phyloP scores from a whole-genome alignment of 2,888 invertebrate species.

The Arge pagana region DNA sequence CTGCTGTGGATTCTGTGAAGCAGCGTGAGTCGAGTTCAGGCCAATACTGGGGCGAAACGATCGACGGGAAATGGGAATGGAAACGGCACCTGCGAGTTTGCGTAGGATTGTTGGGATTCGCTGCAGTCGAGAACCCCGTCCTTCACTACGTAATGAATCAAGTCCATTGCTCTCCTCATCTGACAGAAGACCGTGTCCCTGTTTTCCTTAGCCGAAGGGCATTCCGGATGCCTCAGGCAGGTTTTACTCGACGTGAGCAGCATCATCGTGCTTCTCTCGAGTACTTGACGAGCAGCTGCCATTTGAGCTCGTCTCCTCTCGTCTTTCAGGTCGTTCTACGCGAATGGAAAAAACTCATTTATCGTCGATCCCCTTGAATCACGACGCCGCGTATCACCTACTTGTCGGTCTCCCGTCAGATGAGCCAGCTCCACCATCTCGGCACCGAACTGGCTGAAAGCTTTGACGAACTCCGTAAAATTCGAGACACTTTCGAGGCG shows the following conservation, averaged over 20 bases:
- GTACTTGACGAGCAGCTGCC: slow-evolving; percentile 91
- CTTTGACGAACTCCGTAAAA: slow-evolving; percentile 97
- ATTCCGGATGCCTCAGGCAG: slow-evolving; percentile 92
- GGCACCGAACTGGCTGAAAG: slow-evolving; percentile 97
- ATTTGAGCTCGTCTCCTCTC: slow-evolving; percentile 95
- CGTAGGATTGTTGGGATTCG: slow-evolving; percentile 54
- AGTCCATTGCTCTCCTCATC: slow-evolving; percentile 95
- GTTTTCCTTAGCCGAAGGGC: slow-evolving; percentile 90
- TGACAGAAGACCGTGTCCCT: slow-evolving; percentile 98
- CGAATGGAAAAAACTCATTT: slow-evolving; percentile 13
- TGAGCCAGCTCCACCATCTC: slow-evolving; percentile 99
- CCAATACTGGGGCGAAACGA: not conserved
- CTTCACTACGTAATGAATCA: slow-evolving; percentile 95
- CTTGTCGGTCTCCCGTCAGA: slow-evolving; percentile 78
- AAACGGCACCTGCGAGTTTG: slow-evolving; percentile 54
- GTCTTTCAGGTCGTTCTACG: slow-evolving; percentile 87
- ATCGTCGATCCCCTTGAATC: not conserved
- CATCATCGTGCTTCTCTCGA: slow-evolving; percentile 96
- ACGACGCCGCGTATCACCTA: slow-evolving; percentile 29
- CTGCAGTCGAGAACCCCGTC: slow-evolving; percentile 82
- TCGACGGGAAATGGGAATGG: not conserved
- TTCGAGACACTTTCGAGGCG: slow-evolving; percentile 86
- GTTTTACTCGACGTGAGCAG: slow-evolving; percentile 96
- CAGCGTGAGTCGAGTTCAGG: slow-evolving; percentile 35
- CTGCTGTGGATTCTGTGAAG: slow-evolving; percentile 57